A percentile compares a stretch with the other conserved stretches of the same genome.
Evolutionary conservation across 2,888 invertebrate genomes (phyloP).

Genomic region (Neria commutata): DNA sequence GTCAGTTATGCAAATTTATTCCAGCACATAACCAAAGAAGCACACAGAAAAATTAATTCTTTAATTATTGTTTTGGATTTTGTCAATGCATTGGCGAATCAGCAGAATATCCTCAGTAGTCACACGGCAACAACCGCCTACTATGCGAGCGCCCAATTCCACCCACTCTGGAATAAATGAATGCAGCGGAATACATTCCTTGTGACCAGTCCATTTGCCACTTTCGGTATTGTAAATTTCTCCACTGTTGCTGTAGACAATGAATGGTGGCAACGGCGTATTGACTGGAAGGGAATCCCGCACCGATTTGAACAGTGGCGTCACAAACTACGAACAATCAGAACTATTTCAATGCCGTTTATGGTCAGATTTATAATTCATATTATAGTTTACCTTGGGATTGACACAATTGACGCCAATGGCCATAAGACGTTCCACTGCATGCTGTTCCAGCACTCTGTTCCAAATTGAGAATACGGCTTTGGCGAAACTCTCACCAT

Average conservation of each 20-base stretch:
- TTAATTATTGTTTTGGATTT: slow-evolving; percentile 28
- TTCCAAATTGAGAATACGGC: slow-evolving; percentile 73
- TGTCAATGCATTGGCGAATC: slow-evolving; percentile 66
- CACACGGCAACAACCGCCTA: slow-evolving; percentile 92
- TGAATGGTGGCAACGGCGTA: slow-evolving; percentile 69
- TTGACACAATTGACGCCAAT: slow-evolving; percentile 89
- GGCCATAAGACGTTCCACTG: slow-evolving; percentile 70
- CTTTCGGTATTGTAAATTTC: slow-evolving; percentile 51
- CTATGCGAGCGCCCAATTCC: slow-evolving; percentile 75
- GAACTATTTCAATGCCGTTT: no score
- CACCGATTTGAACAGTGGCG: slow-evolving; percentile 66
- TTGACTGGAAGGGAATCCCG: slow-evolving; percentile 44
- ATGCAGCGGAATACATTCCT: slow-evolving; percentile 72
- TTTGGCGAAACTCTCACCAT: slow-evolving; percentile 80
- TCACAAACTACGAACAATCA: slow-evolving; percentile 60
- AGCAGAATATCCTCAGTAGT: slow-evolving; percentile 79
- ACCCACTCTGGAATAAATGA: slow-evolving; percentile 80
- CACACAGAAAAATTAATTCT: no score
- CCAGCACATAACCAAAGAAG: no score
- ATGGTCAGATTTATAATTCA: no score
- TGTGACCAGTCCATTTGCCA: slow-evolving; percentile 70
- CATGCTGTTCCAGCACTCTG: slow-evolving; percentile 65
- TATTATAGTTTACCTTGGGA: slow-evolving; percentile 62
- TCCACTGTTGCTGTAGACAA: slow-evolving; percentile 93
- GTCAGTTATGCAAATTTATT: no score